phyloP scores from a whole-genome alignment of 1,140 invertebrate species.

The Matsumurasca onukii region DNA sequence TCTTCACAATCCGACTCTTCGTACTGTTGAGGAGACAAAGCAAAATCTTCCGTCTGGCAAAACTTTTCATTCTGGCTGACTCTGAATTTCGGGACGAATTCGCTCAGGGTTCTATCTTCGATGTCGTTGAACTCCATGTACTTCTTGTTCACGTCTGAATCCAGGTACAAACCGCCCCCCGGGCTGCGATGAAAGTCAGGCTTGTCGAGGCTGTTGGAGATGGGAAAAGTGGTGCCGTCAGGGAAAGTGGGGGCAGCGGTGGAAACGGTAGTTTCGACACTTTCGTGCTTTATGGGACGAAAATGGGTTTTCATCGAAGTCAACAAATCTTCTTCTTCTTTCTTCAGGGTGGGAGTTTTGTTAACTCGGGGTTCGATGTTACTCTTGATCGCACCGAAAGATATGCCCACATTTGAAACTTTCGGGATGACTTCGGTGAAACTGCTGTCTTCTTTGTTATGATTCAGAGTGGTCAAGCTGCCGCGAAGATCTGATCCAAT shows the following conservation, averaged over 20 bases:
- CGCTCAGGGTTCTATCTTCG: conserved; percentile 41
- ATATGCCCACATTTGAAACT: neutral
- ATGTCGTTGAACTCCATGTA: conserved; percentile 56
- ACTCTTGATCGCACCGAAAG: no score
- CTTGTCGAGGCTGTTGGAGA: conserved; percentile 62
- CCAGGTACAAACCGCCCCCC: conserved; percentile 47
- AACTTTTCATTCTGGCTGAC: conserved; percentile 58
- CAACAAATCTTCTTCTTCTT: conserved; percentile 65
- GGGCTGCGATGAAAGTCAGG: conserved; percentile 46
- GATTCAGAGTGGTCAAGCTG: conserved; percentile 49
- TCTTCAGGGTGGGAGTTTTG: conserved; percentile 33
- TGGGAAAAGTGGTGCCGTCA: conserved; percentile 67
- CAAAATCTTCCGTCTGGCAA: conserved; percentile 55
- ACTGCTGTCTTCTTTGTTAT: conserved; percentile 56
- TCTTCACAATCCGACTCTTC: conserved; percentile 43
- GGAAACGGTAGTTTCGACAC: conserved; percentile 44
- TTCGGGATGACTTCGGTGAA: conserved; percentile 58
- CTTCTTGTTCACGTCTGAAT: conserved; percentile 49
- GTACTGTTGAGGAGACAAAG: conserved; percentile 41
- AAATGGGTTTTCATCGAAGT: conserved; percentile 73
- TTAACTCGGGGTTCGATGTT: neutral
- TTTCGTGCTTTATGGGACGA: conserved; percentile 65
- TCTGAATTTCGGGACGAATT: conserved; percentile 55
- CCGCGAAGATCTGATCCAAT: conserved; percentile 27
- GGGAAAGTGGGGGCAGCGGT: conserved; percentile 48